Evolutionary conservation across 1,140 invertebrate species (phyloP).

Genomic region (Cotesia chilonis): DNA sequence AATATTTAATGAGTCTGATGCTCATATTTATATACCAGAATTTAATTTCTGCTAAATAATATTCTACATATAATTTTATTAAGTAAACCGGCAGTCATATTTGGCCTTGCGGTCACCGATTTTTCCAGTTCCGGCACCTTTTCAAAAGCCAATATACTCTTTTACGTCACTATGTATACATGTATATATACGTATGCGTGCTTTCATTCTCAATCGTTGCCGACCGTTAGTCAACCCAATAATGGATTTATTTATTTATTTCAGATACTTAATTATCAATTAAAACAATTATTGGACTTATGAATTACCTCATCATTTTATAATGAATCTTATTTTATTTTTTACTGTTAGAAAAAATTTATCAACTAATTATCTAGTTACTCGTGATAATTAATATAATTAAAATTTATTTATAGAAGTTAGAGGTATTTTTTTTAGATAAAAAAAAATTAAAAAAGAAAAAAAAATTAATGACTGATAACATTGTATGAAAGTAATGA

Average conservation of each 20-base stretch:
- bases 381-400: slow-evolving; percentile 46
- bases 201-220: slow-evolving; percentile 45
- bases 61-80: too few species aligned
- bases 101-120: slow-evolving; percentile 28
- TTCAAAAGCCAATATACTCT: slow-evolving; percentile 30
- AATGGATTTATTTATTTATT: slow-evolving; percentile 30
- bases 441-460: neutral
- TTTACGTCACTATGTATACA: slow-evolving; percentile 2
- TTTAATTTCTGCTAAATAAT: too few species aligned
- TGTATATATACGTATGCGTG: slow-evolving; percentile 17
- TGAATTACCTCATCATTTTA: neutral
- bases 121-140: slow-evolving; percentile 38
- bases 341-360: too few species aligned
- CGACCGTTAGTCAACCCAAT: slow-evolving; percentile 54
- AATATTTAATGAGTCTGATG: too few species aligned
- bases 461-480: neutral
- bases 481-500: too few species aligned
- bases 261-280: neutral
- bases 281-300: neutral
- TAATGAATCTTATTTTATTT: too few species aligned
- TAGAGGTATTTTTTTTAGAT: slow-evolving; percentile 19
- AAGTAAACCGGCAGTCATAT: neutral
- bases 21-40: too few species aligned
- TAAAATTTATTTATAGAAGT: too few species aligned
- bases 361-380: too few species aligned